Evolutionary conservation across 2,888 invertebrate species (phyloP).

Genomic region (Synanthedon tipuliformis): DNA sequence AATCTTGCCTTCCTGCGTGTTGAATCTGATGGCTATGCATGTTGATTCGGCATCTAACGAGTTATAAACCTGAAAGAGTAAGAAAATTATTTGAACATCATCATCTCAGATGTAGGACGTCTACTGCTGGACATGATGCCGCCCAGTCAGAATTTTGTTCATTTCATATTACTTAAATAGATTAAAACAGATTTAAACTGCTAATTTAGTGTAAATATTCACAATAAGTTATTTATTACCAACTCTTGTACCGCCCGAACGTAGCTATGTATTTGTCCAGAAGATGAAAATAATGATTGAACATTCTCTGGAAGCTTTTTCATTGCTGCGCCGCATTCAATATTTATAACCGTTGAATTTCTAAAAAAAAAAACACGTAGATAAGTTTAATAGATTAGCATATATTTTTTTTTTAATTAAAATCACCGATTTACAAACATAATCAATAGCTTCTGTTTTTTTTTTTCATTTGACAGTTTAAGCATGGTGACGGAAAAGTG

Average conservation of each 20-base stretch:
- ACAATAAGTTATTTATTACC: conserved; percentile 32
- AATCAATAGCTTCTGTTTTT: neutral
- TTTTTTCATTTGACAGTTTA: no score
- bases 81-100: neutral
- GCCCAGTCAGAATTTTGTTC: neutral
- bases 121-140: no score
- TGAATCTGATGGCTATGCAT: conserved; percentile 76
- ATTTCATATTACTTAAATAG: no score
- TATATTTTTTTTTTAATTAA: neutral
- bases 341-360: neutral
- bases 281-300: conserved; percentile 66
- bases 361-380: no score
- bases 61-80: conserved; percentile 71
- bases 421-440: neutral
- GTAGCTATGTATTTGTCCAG: conserved; percentile 65
- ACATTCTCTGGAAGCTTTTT: conserved; percentile 48
- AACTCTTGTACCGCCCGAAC: conserved; percentile 74
- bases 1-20: conserved; percentile 70
- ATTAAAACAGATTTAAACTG: no score
- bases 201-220: no score
- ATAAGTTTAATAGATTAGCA: no score
- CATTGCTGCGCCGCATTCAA: conserved; percentile 25
- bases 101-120: neutral
- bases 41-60: conserved; percentile 77
- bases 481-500: no score